Percentiles rank a stretch among this genome's conserved stretches.
Conservation (phyloP, 2,113 vertebrate species). For the Machaerirhynchus nigripectus region DNA sequence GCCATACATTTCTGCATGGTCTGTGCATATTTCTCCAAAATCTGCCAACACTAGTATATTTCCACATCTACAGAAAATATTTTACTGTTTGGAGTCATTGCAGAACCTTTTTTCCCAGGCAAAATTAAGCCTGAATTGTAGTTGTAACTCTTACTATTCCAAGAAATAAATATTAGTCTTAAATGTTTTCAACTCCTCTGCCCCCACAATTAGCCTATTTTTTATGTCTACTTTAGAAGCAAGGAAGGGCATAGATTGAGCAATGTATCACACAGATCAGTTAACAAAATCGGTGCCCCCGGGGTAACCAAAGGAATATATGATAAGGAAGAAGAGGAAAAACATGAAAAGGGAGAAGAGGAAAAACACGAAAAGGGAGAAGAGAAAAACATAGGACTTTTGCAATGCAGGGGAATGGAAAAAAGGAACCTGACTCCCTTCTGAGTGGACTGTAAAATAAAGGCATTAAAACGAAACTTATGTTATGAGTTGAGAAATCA, state of each 20-base stretch:
- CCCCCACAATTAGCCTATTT: not conserved
- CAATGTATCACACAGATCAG: not conserved
- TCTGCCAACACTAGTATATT: not conserved
- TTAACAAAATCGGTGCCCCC: not conserved
- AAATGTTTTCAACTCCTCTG: not conserved
- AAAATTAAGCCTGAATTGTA: not conserved
- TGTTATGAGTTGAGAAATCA: not conserved
- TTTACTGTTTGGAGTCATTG: not conserved
- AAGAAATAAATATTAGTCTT: not conserved
- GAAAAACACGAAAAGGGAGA: not conserved
- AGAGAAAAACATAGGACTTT: not conserved
- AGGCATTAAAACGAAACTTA: not conserved
- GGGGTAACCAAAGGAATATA: not conserved
- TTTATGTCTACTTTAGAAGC: not conserved
- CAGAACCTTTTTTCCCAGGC: not conserved
- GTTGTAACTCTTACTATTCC: not conserved
- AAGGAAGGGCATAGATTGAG: not conserved
- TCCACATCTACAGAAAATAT: not conserved
- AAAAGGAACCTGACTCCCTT: not conserved
- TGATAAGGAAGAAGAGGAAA: not conserved
- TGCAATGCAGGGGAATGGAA: not conserved
- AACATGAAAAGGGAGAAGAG: not conserved
- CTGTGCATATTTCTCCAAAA: not conserved
- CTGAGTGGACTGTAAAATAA: not conserved
- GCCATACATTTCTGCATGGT: not conserved